A percentile compares a stretch with the other conserved stretches of the same genome.
Conservation (phyloP, 1,140 invertebrate species). For the Eurosta solidaginis region DNA sequence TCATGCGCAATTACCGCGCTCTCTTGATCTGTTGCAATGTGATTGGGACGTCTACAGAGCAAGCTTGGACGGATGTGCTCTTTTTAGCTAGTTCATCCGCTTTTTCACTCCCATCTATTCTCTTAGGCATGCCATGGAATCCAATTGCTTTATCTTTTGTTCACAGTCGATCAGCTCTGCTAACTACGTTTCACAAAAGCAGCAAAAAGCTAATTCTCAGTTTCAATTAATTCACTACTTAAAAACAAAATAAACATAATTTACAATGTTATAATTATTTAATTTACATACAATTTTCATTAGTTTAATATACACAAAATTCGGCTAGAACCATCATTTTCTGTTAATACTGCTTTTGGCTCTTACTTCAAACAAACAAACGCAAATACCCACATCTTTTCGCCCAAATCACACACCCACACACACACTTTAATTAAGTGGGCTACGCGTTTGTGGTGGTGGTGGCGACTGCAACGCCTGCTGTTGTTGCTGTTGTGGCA, state of each 20-base stretch:
- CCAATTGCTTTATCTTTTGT: too few species aligned
- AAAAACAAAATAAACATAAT: slow-evolving; percentile 15
- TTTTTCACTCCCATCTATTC: too few species aligned
- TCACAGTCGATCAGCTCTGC: too few species aligned
- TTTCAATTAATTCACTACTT: slow-evolving; percentile 26
- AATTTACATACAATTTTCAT: background rate
- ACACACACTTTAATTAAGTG: slow-evolving; percentile 46
- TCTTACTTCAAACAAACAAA: background rate
- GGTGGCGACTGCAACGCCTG: slow-evolving; percentile 35
- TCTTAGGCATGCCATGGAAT: too few species aligned
- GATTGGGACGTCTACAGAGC: too few species aligned
- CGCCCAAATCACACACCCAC: background rate
- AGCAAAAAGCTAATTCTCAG: slow-evolving; percentile 20
- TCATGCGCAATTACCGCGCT: too few species aligned
- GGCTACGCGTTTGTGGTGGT: slow-evolving; percentile 45
- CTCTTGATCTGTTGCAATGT: too few species aligned
- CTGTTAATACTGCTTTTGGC: background rate
- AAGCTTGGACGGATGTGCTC: too few species aligned
- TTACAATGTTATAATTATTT: slow-evolving; percentile 16
- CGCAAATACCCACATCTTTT: background rate
- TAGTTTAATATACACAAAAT: background rate
- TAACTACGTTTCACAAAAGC: slow-evolving; percentile 1
- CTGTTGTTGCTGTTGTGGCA: slow-evolving; percentile 42
- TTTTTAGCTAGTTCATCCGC: too few species aligned
- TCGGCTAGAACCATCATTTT: background rate